A percentile compares a stretch with the other conserved stretches of the same genome.
These are phyloP conservation scores for Leptinotarsa tumamoca DNA, from an alignment of 2,888 invertebrate species.

Conservation along the genomic window DNA sequence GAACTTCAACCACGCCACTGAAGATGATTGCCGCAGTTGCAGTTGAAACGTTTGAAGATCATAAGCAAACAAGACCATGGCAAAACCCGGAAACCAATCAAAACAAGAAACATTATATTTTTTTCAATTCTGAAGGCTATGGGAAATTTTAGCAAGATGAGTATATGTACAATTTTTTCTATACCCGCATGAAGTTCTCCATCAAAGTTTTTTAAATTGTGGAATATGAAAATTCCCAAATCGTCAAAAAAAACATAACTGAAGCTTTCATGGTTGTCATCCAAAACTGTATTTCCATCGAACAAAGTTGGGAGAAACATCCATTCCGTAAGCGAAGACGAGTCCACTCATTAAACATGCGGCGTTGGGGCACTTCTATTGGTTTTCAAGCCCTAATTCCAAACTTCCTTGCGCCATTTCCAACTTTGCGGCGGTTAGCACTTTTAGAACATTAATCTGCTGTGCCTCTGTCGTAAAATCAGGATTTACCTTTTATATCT, in stretches of 20 bases:
- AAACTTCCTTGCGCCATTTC: slow-evolving; percentile 14
- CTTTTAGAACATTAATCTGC: slow-evolving; percentile 13
- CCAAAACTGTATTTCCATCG: neutral
- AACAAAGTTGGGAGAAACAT: neutral
- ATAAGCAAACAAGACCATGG: no score
- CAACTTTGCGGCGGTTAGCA: slow-evolving; percentile 20
- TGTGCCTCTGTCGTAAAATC: slow-evolving; percentile 18
- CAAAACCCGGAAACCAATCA: no score
- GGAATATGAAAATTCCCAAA: no score
- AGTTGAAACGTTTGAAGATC: no score
- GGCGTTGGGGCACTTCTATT: slow-evolving; percentile 13
- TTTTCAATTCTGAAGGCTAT: no score
- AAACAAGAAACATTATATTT: no score
- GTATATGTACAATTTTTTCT: no score
- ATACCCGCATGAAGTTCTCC: no score
- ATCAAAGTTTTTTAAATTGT: no score
- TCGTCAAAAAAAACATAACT: neutral
- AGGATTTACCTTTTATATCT: slow-evolving; percentile 18
- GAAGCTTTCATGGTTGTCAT: neutral
- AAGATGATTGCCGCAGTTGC: no score
- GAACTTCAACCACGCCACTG: no score
- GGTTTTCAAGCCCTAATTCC: slow-evolving; percentile 15
- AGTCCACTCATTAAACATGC: slow-evolving; percentile 17
- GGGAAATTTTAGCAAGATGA: no score
- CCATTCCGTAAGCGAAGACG: slow-evolving; percentile 2